Evolutionary conservation across 2,113 vertebrate genomes (phyloP).

Genomic region (Nycticorax nycticorax): DNA sequence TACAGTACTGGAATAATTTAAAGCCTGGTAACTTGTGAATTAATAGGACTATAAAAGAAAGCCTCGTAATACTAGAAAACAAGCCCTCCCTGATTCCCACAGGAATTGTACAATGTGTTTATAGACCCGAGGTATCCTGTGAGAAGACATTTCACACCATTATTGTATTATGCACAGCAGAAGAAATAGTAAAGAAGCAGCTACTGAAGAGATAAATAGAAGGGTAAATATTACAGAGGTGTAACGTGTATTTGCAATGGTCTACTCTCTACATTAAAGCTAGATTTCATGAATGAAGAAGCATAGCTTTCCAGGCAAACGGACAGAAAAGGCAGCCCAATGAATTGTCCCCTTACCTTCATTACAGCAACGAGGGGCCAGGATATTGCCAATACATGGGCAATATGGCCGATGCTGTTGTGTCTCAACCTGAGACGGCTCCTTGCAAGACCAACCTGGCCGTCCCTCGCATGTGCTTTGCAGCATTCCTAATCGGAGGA

Average conservation of each 20-base stretch:
- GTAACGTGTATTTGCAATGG: background rate
- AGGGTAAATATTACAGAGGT: background rate
- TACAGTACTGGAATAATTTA: background rate
- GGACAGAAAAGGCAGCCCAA: background rate
- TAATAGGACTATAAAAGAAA: background rate
- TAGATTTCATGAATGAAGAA: background rate
- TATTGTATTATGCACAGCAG: background rate
- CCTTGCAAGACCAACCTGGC: background rate
- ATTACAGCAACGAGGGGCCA: background rate
- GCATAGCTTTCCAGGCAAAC: background rate
- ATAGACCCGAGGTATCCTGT: background rate
- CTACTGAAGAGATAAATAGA: background rate
- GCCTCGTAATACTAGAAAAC: background rate
- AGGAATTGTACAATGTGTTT: background rate
- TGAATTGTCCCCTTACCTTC: background rate
- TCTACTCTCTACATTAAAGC: background rate
- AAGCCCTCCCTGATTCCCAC: background rate
- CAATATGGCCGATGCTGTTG: background rate
- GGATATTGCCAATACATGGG: background rate
- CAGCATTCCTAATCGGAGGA: background rate
- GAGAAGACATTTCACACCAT: background rate
- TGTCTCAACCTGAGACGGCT: background rate
- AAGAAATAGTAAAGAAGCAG: background rate
- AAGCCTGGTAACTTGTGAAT: background rate
- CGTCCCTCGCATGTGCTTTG: rapidly evolving